A percentile compares a stretch with the other conserved stretches of the same genome.
phyloP scores from a whole-genome alignment of 64 coral and sea anemone species.

The Porites australiensis region DNA sequence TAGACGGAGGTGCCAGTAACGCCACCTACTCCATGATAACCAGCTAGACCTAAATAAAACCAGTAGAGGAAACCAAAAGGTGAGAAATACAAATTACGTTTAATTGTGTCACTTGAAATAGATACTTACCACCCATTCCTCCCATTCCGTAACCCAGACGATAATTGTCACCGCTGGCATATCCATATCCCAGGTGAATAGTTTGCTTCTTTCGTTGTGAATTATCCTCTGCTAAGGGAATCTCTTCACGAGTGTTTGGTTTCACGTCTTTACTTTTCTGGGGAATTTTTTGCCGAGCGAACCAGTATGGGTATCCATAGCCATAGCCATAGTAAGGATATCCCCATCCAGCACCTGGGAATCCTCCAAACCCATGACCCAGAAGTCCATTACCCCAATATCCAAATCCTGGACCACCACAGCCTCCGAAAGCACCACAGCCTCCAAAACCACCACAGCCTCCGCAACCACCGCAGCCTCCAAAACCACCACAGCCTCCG shows the following conservation, averaged over 20 bases:
- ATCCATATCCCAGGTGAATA: constrained; percentile 73
- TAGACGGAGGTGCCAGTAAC: constrained; percentile 63
- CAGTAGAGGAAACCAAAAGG: not conserved
- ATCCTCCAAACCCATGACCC: not conserved
- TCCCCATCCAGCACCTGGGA: not conserved
- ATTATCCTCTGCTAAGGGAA: constrained; percentile 47
- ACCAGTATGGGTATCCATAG: constrained; percentile 32
- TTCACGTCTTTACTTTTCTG: constrained; percentile 72
- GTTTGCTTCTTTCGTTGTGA: constrained; percentile 53
- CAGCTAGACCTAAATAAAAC: constrained; percentile 33
- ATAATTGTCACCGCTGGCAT: constrained; percentile 85
- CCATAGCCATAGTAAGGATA: constrained; percentile 31
- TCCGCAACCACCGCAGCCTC: not conserved
- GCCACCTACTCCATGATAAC: constrained; percentile 74
- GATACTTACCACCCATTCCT: constrained; percentile 70
- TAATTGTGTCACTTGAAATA: too few species aligned
- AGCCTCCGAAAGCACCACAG: not conserved
- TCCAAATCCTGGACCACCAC: constrained; percentile 31
- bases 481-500: not conserved
- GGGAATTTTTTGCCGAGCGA: constrained; percentile 30
- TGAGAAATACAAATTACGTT: too few species aligned
- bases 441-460: not conserved
- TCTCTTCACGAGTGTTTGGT: constrained; percentile 72
- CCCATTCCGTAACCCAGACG: constrained; percentile 93
- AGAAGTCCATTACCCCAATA: constrained; percentile 4